Base-by-base conservation (phyloP, 92 coral and sea anemone genomes). In the Actinostola sp. region DNA sequence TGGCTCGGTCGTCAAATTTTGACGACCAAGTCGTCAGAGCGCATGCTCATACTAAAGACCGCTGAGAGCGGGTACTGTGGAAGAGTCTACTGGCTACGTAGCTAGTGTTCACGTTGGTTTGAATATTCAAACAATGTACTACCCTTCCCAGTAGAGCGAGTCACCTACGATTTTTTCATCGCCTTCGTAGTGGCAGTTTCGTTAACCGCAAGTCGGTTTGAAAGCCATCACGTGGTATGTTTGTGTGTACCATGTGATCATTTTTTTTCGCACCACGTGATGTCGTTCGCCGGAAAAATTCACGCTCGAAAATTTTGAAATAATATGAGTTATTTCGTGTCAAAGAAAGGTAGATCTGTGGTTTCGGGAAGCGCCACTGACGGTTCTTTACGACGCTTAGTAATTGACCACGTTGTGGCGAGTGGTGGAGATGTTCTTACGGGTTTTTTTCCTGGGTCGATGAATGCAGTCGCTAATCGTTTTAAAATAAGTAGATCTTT, bases 371-470 rank as follows among this genome's bases (percentile, higher is more conserved):
- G 27, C 30, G n/a, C 79, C 3, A 31, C 32, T 11, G 58, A 41
- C 31, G 2, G n/a, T 31, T 63, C 48, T 49, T 21, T 69, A 49
- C 61, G 63, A n/a, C 25, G 15, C 26, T 23, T 36, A 12, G 30
- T 73, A 39, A 43, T 73, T 38, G 79, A 73, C 58, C 59, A 73
- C 42, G 60, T 73, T 17, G 24, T 73, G 8, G 15, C n/a, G 7
- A 39, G 43, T 39, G 71, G 79, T 28, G 56, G 79, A 15, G 60
- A 73, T 60, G 19, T 61, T 0, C 14, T 60, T 15, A 73, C 79
- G 2, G 79, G 69, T 24, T 30, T 30, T 42, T 73, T 73, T 56
- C 79, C 79, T 24, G 71, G 79, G 3, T 58, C 68, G 15, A 2
- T 73, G 23, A 58, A 8, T 1, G 58, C 20, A n/a, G 67, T 60